Evolutionary conservation across 1,140 invertebrate genomes (phyloP), one percentile per base, ranked within the genome.

Genomic region (Muscidifurax raptorellus): DNA sequence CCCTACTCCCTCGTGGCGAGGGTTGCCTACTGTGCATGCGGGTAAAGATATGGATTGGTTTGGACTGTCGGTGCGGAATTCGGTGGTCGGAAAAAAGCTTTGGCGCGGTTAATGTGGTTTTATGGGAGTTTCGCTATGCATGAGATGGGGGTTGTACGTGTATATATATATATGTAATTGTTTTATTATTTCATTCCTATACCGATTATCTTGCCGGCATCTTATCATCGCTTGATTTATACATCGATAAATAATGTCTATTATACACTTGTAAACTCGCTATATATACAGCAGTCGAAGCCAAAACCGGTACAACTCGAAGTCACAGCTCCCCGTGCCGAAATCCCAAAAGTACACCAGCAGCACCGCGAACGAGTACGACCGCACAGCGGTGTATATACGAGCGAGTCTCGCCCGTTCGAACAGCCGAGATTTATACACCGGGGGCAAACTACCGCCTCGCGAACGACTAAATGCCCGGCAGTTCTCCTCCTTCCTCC

Each of bases 381-480:
- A 7, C 13, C 44, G 10, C 44, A 47, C 44, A 18, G 13, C 6
- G 15, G 47, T 52, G 18, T 52, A 22, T 52, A 22, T 12, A 9
- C 1, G 44, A 10, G 44, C 1, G 47, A n/a, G 52, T 59, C 52
- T 59, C 52, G 22, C 15, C 52, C 52, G 52, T 59, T 59, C 52
- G 52, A 59, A 59, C 52, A 59, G 22, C 52, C 22, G 52, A n/a
- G 52, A 59, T 59, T 59, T 59, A 59, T 59, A 59, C 18, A 59
- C 18, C 4, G 5, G n/a, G 52, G 52, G 52, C 52, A n/a, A 59
- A 59, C 52, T 59, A n/a, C 52, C 52, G 52, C 52, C 22, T 59
- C 52, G 52, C 52, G 52, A 59, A 59, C n/a, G 67, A 44, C 67
- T 72, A 81, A 72, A 72, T 30, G 59, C 79, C 66, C 15, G 18